A percentile compares a stretch with the other conserved stretches of the same genome.
Evolutionary conservation across 2,113 vertebrate species (phyloP).

Genomic region (Myrmecophaga tridactyla): DNA sequence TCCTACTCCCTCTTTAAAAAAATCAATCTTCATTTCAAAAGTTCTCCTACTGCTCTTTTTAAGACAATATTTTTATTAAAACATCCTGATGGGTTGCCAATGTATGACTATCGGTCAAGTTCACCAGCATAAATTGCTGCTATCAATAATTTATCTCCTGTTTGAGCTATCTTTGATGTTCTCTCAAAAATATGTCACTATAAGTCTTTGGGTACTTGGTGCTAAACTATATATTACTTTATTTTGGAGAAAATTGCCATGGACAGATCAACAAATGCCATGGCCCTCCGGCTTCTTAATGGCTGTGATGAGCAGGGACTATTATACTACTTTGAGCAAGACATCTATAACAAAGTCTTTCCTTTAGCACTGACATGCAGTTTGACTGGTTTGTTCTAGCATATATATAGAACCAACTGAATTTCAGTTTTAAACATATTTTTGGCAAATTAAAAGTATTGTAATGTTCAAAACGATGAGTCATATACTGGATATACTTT

Average conservation of each 20-base stretch:
- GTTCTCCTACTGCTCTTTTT: neutral
- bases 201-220: neutral
- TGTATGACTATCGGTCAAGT: neutral
- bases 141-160: neutral
- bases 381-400: neutral
- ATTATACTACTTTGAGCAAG: neutral
- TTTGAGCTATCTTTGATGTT: neutral
- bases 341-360: neutral
- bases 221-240: neutral
- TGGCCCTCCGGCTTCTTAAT: neutral
- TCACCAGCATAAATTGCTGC: neutral
- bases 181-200: neutral
- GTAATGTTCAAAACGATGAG: neutral
- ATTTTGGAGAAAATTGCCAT: neutral
- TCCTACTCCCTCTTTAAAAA: neutral
- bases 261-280: neutral
- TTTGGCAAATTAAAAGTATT: neutral
- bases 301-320: rapidly evolving
- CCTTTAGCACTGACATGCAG: neutral
- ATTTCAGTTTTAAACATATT: neutral
- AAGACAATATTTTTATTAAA: neutral
- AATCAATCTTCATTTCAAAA: neutral
- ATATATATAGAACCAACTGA: neutral
- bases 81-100: neutral
- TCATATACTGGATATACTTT: neutral